A percentile compares a stretch with the other conserved stretches of the same genome.
Evolutionary conservation across 35 echinoderm and acorn worm genomes (phyloP).

Genomic region (Ptychodera flava): DNA sequence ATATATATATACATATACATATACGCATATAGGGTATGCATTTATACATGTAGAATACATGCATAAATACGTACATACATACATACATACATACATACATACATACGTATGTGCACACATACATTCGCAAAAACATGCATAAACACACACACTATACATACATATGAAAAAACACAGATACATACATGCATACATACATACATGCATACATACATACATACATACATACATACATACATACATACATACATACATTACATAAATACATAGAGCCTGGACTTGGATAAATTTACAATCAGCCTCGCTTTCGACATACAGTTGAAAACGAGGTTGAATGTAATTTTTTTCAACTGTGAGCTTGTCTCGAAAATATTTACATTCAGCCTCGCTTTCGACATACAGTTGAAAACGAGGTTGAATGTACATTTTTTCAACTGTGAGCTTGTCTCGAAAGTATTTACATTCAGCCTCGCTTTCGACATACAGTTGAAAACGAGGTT

Average conservation of each 20-base stretch:
- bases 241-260: background rate
- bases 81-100: background rate
- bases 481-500: too few species aligned
- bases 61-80: background rate
- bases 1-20: background rate
- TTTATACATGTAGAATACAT: too few species aligned
- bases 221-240: conserved; percentile 2
- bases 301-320: too few species aligned
- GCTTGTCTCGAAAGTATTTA: too few species aligned
- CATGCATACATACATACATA: background rate
- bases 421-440: too few species aligned
- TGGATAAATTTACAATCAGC: background rate
- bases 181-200: background rate
- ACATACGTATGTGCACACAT: background rate
- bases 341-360: too few species aligned
- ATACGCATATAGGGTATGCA: background rate
- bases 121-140: background rate
- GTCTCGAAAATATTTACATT: background rate
- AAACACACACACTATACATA: background rate
- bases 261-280: background rate
- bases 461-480: too few species aligned
- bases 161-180: background rate
- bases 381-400: too few species aligned
- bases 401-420: too few species aligned
- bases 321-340: too few species aligned